Evolutionary conservation across 2,797 vertebrate genomes (phyloP).

Genomic region (Neosalanx taihuensis): DNA sequence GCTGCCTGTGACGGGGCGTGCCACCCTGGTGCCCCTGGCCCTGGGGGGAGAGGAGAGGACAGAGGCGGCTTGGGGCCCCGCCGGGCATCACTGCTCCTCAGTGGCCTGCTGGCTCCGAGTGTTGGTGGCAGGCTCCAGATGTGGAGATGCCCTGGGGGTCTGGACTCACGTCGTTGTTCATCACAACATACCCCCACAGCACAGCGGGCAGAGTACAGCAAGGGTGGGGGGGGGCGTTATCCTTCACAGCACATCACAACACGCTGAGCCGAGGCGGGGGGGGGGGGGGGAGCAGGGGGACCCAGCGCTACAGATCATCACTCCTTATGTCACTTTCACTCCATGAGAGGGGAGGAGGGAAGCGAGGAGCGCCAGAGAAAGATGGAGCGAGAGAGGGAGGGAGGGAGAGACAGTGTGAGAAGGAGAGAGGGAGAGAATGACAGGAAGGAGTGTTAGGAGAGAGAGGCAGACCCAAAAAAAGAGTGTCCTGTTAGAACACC

Average conservation of each 20-base stretch:
- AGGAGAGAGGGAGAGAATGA: conserved; percentile 11
- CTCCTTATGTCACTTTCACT: conserved; percentile 9
- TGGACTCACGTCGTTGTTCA: conserved; percentile 31
- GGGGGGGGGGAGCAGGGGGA: neutral
- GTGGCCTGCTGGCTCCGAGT: conserved; percentile 37
- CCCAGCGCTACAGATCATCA: conserved; percentile 11
- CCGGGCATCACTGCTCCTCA: conserved; percentile 43
- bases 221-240: conserved; percentile 12
- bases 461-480: conserved; percentile 29
- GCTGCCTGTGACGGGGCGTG: conserved; percentile 6
- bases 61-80: conserved; percentile 18
- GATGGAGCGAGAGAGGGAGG: neutral
- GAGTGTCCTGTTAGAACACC: conserved; percentile 30
- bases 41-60: conserved; percentile 2
- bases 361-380: neutral
- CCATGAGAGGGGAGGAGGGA: neutral
- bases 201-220: conserved; percentile 34
- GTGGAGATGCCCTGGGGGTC: conserved; percentile 34
- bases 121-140: conserved; percentile 62
- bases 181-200: conserved; percentile 37
- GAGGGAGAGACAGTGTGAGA: neutral
- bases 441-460: conserved; percentile 18
- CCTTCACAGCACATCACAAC: neutral
- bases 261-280: too few relatives aligned
- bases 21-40: neutral